Evolutionary conservation across 2,113 vertebrate genomes (phyloP).

Genomic region (Nanger granti): DNA sequence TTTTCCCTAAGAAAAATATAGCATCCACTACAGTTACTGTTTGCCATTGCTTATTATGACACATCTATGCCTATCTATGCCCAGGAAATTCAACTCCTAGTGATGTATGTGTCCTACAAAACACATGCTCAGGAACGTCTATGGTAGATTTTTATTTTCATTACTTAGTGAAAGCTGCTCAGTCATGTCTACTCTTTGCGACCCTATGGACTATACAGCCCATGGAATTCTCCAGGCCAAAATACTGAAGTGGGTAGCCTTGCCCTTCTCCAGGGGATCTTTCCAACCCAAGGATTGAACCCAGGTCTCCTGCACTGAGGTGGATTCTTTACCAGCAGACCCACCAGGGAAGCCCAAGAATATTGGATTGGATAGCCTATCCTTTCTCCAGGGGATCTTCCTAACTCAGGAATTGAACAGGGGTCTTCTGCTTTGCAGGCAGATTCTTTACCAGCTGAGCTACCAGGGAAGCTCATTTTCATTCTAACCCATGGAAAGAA

Average conservation of each 20-base stretch:
- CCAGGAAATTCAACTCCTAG: neutral
- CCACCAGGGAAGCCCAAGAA: neutral
- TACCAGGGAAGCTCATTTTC: neutral
- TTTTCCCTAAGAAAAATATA: neutral
- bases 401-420: neutral
- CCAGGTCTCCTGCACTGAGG: fast-evolving
- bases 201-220: neutral
- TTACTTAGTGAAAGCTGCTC: neutral
- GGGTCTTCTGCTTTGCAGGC: neutral
- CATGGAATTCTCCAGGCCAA: neutral
- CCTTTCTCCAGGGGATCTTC: neutral
- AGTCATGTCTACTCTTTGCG: neutral
- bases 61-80: neutral
- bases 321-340: neutral
- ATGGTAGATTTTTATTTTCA: neutral
- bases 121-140: neutral
- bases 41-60: neutral
- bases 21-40: neutral
- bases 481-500: neutral
- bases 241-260: neutral
- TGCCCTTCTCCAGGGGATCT: neutral
- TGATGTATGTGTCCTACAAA: neutral
- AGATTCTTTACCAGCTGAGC: neutral
- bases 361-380: neutral
- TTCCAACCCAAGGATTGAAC: neutral